Evolutionary conservation across 2,797 vertebrate genomes (phyloP), one percentile per base, ranked within the genome.

Genomic region (Chloroceryle inda): DNA sequence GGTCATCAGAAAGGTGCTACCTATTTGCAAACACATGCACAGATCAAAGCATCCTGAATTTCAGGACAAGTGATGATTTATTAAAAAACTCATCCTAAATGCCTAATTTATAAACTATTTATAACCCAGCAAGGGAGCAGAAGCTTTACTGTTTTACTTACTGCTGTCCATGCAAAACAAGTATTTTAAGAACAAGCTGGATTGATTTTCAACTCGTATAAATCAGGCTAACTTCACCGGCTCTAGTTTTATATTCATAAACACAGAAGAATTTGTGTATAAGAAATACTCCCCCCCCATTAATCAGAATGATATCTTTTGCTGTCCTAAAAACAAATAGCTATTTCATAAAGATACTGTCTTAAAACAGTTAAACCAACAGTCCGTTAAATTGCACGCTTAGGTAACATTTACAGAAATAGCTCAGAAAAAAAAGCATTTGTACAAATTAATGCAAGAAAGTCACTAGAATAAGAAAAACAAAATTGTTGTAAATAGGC

Each of bases 21-120:
- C 0, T 37, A 61, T 88, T 79, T 90, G 52, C 19, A 3, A 76
- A 86, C 84, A 68, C 15, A 40, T 3, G 37, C 52, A 68, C 37
- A 87, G 63, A 96, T 93, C 80, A 95, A 95, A 93, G 74, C 29
- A 79, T 79, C 44, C 63, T 29, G 55, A 88, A 74, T 85, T 92
- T 56, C 74, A 88, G 80, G 63, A 92, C 77, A 82, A 82, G 74
- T 44, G 64, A 94, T 84, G 71, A 86, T 80, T 89, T 91, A 90
- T 94, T 94, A 3, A 95, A 92, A 96, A 92, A 64, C 0, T 24
- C 76, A 94, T 94, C 74, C 40, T 71, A 85, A 94, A 82, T 66
- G 18, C 24, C 75, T 88, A 71, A 94, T 95, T 76, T 38, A 88
- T 86, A 85, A 96, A 95, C 59, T 88, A 93, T 96, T 94, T 88